A percentile compares a stretch with the other conserved stretches of the same genome.
These are phyloP conservation scores for Epizoanthus scotinus DNA, from an alignment of 92 coral and sea anemone species.

Conservation along the genomic window DNA sequence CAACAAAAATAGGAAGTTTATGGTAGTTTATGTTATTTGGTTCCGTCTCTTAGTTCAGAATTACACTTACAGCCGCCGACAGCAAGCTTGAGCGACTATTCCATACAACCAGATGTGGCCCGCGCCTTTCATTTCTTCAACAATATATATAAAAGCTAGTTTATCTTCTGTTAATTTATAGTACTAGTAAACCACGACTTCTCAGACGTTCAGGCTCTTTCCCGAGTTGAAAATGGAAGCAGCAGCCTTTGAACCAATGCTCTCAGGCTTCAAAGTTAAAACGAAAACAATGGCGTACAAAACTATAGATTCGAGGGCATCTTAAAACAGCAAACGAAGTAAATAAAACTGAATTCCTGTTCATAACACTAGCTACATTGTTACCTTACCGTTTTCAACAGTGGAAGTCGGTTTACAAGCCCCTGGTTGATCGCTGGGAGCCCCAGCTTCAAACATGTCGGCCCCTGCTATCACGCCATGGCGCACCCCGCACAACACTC, in stretches of 20 bases:
- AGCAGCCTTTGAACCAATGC: background rate
- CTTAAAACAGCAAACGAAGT: background rate
- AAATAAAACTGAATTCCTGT: background rate
- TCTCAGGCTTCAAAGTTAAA: background rate
- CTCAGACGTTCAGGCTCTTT: no score
- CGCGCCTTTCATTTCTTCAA: no score
- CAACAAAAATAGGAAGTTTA: no score
- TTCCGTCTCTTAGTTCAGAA: no score
- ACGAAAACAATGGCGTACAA: background rate
- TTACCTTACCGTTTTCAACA: conserved; percentile 16
- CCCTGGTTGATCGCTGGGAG: conserved; percentile 69
- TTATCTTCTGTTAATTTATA: no score
- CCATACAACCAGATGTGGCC: no score
- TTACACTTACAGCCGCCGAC: no score
- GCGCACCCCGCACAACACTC: conserved; percentile 85
- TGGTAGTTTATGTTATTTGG: no score
- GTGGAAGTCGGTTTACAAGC: background rate
- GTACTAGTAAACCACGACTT: no score
- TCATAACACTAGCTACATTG: background rate
- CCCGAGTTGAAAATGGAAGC: no score
- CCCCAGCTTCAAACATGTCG: conserved; percentile 89
- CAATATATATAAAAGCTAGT: no score
- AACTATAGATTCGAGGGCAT: background rate
- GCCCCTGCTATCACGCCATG: conserved; percentile 99
- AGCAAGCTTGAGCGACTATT: no score